A percentile compares a stretch with the other conserved stretches of the same genome.
phyloP scores from a whole-genome alignment of 2,797 vertebrate genomes.

The Acanthurus lineatus region DNA sequence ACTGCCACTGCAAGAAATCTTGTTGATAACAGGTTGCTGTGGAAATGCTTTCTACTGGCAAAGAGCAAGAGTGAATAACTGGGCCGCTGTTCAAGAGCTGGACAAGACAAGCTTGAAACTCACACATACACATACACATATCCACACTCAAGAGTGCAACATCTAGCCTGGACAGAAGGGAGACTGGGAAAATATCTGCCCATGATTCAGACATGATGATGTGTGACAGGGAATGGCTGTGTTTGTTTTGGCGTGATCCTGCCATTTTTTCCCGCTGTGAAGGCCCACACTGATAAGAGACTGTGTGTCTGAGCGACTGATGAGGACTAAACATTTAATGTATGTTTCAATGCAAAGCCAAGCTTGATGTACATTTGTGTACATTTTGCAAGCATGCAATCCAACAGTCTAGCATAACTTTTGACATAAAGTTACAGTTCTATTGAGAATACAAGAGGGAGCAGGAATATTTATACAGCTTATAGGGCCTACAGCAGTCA shows the following conservation, averaged over 20 bases:
- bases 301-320: background rate
- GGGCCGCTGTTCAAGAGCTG: conserved; percentile 49
- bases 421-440: background rate
- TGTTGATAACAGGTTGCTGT: background rate
- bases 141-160: background rate
- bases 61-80: conserved; percentile 4
- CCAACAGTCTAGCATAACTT: background rate
- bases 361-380: background rate
- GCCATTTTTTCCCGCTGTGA: background rate
- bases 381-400: background rate
- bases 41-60: conserved; percentile 19
- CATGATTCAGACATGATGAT: background rate
- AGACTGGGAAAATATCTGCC: background rate
- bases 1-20: background rate
- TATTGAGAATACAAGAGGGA: background rate
- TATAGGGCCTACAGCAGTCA: background rate
- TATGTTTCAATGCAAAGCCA: background rate
- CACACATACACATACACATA: background rate
- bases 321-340: no score
- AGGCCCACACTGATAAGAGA: conserved; percentile 14
- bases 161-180: background rate
- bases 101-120: conserved; percentile 19
- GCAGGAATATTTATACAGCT: background rate
- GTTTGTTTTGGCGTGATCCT: conserved; percentile 21
- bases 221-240: background rate